Conservation (phyloP, 1,140 invertebrate genomes). For the Zeugodacus cucurbitae region DNA sequence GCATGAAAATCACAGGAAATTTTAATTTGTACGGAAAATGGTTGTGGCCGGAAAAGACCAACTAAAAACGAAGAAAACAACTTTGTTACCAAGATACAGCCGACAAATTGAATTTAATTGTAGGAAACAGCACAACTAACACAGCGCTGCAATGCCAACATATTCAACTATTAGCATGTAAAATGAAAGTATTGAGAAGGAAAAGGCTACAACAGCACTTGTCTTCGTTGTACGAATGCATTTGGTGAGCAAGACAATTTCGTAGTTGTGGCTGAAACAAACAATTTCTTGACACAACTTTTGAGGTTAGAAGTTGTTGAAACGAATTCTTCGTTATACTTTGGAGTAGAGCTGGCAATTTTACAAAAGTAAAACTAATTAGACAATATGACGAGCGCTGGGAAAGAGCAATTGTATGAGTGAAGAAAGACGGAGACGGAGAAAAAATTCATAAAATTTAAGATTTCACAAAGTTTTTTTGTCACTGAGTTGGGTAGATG, state of each 20-base stretch:
- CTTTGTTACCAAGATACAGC: not conserved
- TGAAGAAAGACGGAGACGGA: no score
- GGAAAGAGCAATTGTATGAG: not conserved
- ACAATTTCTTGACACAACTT: not conserved
- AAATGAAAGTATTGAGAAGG: not conserved
- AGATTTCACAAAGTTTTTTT: no score
- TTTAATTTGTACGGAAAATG: conserved; percentile 35
- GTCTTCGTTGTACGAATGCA: not conserved
- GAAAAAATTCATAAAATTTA: no score
- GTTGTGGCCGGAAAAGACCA: conserved; percentile 17
- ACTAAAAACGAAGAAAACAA: conserved; percentile 20
- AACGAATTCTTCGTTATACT: not conserved
- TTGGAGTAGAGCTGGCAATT: not conserved
- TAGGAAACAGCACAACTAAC: conserved; percentile 17
- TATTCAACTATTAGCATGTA: not conserved
- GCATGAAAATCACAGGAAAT: conserved; percentile 7
- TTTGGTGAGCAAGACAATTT: not conserved
- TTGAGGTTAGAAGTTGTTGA: not conserved
- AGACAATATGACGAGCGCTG: not conserved
- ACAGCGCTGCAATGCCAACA: not conserved
- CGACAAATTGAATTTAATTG: conserved; percentile 37
- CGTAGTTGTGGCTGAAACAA: not conserved
- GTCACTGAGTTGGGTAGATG: no score
- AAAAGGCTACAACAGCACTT: not conserved
- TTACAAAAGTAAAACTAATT: not conserved